Conservation (phyloP, 2,888 invertebrate genomes). For the Apoderus coryli region DNA sequence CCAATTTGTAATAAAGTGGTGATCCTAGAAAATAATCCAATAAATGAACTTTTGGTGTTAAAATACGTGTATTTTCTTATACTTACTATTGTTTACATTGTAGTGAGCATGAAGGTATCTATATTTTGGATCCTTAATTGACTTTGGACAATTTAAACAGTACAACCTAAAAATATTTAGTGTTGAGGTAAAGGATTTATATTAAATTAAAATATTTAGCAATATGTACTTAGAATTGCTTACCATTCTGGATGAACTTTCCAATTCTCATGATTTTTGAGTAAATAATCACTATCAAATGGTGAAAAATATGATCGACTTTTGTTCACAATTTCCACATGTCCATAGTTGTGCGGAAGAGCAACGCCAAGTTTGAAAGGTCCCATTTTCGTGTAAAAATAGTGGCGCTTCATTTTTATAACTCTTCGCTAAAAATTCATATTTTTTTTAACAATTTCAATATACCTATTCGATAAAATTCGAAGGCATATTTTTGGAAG, state of each 20-base stretch:
- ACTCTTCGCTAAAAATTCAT: constrained; percentile 63
- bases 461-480: too few relatives aligned
- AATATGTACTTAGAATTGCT: constrained; percentile 16
- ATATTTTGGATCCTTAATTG: constrained; percentile 10
- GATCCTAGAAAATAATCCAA: constrained; percentile 10
- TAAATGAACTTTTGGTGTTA: not conserved
- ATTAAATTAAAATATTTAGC: not conserved
- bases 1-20: constrained; percentile 15
- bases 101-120: constrained; percentile 17
- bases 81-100: constrained; percentile 11
- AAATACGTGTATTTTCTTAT: too few relatives aligned
- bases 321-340: constrained; percentile 32
- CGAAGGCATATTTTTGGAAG: too few relatives aligned
- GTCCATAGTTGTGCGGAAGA: constrained; percentile 65
- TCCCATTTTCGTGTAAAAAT: constrained; percentile 65
- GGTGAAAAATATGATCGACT: too few relatives aligned
- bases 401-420: constrained; percentile 59
- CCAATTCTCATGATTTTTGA: constrained; percentile 43
- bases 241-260: constrained; percentile 80
- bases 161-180: constrained; percentile 51
- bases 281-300: not conserved
- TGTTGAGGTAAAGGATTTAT: too few relatives aligned
- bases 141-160: constrained; percentile 28
- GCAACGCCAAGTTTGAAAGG: constrained; percentile 82
- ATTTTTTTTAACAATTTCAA: too few relatives aligned